phyloP scores from a whole-genome alignment of 2,888 invertebrate genomes.

The Ashinkailepas kermadecensis region DNA sequence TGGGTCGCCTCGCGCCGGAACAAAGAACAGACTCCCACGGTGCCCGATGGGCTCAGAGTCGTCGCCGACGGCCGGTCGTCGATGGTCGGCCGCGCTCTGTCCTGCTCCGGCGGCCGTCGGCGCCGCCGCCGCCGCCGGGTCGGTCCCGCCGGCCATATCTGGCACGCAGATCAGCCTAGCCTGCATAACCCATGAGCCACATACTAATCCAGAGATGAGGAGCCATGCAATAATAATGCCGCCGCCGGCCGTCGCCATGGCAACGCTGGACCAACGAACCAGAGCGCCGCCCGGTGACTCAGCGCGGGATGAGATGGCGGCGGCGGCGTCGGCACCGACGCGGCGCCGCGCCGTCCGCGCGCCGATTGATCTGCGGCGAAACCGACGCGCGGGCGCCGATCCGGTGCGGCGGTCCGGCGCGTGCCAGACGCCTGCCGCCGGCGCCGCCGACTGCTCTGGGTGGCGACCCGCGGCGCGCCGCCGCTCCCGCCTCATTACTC shows the following conservation, averaged over 20 bases:
- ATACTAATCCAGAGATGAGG: constrained; percentile 21
- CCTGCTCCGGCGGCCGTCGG: no score
- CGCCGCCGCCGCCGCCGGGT: no score
- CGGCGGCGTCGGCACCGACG: neutral
- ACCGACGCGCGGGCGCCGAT: neutral
- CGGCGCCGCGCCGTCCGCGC: neutral
- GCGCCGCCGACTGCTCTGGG: neutral
- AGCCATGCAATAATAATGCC: constrained; percentile 1
- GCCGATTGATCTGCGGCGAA: neutral
- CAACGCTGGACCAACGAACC: constrained; percentile 11
- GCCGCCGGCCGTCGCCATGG: neutral
- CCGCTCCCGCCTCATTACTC: neutral
- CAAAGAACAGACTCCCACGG: no score
- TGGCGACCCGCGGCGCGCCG: neutral
- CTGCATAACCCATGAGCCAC: neutral
- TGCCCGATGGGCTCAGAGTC: no score
- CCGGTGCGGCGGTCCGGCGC: neutral
- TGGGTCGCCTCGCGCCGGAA: no score
- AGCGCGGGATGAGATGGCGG: neutral
- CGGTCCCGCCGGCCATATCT: neutral
- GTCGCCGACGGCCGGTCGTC: no score
- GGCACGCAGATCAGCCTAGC: neutral
- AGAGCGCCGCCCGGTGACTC: neutral
- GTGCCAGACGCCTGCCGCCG: neutral
- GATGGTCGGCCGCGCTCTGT: no score